Conservation (phyloP, 2,113 vertebrate genomes). For the Zosterops japonicus region DNA sequence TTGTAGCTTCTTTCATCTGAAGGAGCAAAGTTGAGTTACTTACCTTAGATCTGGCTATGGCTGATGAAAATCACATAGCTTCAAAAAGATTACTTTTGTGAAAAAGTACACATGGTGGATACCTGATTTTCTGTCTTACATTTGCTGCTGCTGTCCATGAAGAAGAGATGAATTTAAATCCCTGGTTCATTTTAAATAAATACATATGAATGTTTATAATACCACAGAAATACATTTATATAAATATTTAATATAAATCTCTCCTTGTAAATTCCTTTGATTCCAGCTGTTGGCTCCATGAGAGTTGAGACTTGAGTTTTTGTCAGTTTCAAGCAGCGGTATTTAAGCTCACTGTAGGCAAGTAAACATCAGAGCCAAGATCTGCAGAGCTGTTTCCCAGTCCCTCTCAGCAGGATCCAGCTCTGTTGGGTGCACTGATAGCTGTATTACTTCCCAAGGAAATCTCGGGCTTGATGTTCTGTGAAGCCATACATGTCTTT, state of each 20-base stretch:
- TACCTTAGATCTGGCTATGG: background rate
- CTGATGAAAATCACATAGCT: background rate
- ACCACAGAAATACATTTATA: background rate
- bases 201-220: background rate
- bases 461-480: background rate
- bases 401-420: fast-evolving
- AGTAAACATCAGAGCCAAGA: background rate
- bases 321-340: background rate
- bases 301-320: background rate
- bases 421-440: background rate
- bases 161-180: background rate
- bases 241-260: background rate
- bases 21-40: background rate
- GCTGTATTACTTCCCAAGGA: background rate
- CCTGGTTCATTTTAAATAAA: background rate
- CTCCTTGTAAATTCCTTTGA: background rate
- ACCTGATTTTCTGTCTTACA: background rate
- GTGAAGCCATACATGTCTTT: background rate
- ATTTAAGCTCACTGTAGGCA: background rate
- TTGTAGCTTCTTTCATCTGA: background rate
- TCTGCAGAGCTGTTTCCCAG: background rate
- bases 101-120: background rate
- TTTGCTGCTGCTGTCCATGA: background rate
- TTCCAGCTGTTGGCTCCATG: background rate
- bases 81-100: background rate